Evolutionary conservation across 1,140 invertebrate species (phyloP), one percentile per base, ranked within the genome.

Genomic region (Lysiphlebus fabarum): DNA sequence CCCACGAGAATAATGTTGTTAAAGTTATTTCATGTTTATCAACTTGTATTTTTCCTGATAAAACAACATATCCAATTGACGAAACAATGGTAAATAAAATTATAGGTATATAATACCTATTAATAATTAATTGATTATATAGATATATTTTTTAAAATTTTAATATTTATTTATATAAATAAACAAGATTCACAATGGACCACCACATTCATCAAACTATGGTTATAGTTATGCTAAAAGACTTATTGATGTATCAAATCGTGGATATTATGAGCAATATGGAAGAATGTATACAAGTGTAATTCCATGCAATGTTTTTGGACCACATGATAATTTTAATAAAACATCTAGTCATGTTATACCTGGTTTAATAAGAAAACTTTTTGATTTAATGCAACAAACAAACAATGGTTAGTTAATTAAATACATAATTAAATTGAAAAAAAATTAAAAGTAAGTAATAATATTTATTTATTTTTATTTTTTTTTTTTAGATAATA

Each of bases 41-140:
- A 0, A 99, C 97, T 0, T 99, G 97, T 71, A 98, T 99, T 67
- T 99, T 99, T 77, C 97, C 97, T 11, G 95, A 99, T 74, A 96
- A 98, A 79, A 98, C 95, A 6, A 87, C 86, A 10, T 99, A 99
- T 82, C 97, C 97, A 5, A 99, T 99, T 62, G 91, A 99, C 80
- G 97, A 99, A 82, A 94, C 90, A 9, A 98, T 98, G 96, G 93
- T 96, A 81, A 81, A 61, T 57, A 6, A 9, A 49, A 37, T 12
- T 7, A 38, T 36, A 37, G 49, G 4, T 37, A 26, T 10, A 14
- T 8, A 44, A 44, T n/a, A 5, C n/a, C 6, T 8, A 5, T 5
- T 8, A 6, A n/a, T 6, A 14, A 5, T 44, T n/a, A 44, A n/a
- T n/a, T 14, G 12, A 14, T 44, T 44, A 8, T n/a, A 44, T 59